Evolutionary conservation across 2,888 invertebrate species (phyloP).

Genomic region (Caenorhabditis angaria): DNA sequence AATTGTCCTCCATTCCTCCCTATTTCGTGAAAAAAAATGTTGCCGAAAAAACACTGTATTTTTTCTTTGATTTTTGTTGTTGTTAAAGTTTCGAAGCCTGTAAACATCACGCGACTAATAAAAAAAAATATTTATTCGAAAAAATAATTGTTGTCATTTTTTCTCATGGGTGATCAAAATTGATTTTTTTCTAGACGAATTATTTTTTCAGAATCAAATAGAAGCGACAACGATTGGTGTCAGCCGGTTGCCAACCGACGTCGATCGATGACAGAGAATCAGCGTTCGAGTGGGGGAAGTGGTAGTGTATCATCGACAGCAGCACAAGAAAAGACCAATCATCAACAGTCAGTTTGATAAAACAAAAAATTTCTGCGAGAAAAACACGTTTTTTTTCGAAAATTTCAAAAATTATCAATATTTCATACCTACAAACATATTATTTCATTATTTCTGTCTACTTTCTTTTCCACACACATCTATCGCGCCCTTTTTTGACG

Average conservation of each 20-base stretch:
- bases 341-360: conserved; percentile 43
- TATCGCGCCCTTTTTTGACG: background rate
- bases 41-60: too few relatives aligned
- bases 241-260: conserved; percentile 32
- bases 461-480: background rate
- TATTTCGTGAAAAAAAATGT: too few relatives aligned
- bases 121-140: too few relatives aligned
- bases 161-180: background rate
- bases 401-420: too few relatives aligned
- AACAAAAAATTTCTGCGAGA: background rate
- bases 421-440: background rate
- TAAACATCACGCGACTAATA: conserved; percentile 1
- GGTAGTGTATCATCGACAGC: conserved; percentile 13
- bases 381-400: conserved; percentile 5
- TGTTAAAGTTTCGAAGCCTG: too few relatives aligned
- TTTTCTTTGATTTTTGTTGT: too few relatives aligned
- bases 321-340: conserved; percentile 41
- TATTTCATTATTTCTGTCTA: background rate
- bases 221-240: conserved; percentile 31
- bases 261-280: conserved; percentile 45
- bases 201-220: conserved; percentile 32
- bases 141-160: conserved; percentile 1
- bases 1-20: background rate
- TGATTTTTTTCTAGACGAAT: background rate
- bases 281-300: conserved; percentile 34